Percentiles rank a stretch among this genome's conserved stretches.
These are phyloP conservation scores for Chrysopa pallens DNA, from an alignment of 1,140 invertebrate genomes.

Conservation along the genomic window DNA sequence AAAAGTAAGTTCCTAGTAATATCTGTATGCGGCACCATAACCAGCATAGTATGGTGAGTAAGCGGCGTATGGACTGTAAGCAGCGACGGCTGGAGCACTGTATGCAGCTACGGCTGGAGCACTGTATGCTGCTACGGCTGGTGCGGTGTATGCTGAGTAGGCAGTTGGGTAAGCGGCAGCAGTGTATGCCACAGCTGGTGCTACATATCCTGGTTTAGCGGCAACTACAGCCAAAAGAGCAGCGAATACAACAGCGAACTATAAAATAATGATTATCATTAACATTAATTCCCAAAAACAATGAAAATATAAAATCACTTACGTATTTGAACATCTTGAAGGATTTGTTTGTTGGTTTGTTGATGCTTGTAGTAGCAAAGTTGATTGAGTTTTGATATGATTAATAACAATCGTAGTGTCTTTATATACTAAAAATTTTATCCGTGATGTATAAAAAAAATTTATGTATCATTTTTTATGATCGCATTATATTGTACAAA, in stretches of 20 bases:
- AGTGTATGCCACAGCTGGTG: not conserved
- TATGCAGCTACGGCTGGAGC: not conserved
- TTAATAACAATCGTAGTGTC: too few species aligned
- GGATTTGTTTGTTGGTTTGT: conserved; percentile 5
- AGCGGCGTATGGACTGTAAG: not conserved
- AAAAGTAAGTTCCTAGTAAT: too few species aligned
- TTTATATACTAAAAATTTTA: too few species aligned
- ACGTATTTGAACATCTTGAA: conserved; percentile 18
- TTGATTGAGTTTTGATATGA: too few species aligned
- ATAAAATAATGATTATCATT: not conserved
- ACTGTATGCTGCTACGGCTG: conserved; percentile 1
- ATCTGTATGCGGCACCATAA: not conserved
- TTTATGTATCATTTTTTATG: too few species aligned
- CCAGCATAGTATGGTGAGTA: conserved; percentile 1
- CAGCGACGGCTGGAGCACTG: conserved; percentile 1
- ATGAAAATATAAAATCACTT: conserved; percentile 6
- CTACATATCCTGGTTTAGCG: conserved; percentile 9
- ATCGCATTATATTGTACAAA: too few species aligned
- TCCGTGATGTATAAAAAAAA: too few species aligned
- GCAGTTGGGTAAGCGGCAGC: conserved; percentile 2
- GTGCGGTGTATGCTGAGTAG: conserved; percentile 8
- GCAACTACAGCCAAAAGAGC: conserved; percentile 7
- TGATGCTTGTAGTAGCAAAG: not conserved
- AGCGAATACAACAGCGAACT: conserved; percentile 7
- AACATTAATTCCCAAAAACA: not conserved